Base-by-base conservation (phyloP, 2,888 invertebrate genomes). In the Perizoma affinitatum region DNA sequence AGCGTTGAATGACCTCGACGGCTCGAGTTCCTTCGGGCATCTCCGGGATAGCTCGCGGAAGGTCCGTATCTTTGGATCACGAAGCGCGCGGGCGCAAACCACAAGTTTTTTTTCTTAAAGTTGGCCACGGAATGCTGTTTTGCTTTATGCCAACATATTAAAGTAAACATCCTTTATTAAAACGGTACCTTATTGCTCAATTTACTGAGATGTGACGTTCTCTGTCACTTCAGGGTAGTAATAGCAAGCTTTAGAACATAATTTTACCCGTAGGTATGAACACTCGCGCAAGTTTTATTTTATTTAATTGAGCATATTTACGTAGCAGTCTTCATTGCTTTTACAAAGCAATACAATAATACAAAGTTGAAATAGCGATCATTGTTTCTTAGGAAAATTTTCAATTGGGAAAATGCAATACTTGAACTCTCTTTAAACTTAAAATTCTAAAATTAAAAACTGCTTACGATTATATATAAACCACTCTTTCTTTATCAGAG, bases 41-140 rank as follows among this genome's bases (percentile, higher is more conserved):
- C 82, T 81, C 83, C 88, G 88, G 75, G 72, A 65, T 64, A 65
- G 73, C 72, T 88, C 85, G 86, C 74, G 10, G 70, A 74, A 73
- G 78, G 78, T 68, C 73, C 81, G 84, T 90, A 89, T 89, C 89
- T 84, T 66, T 72, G 67, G 73, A 90, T 89, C 88, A 82, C 68
- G 75, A 70, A 78, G 78, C 81, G 82, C 82, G 83, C 86, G 72
- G 65, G 82, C 88, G 88, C 89, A 88, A 83, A 85, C 84, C 84
- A 75, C 71, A 70, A 61, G 72, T 69, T 68, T 65, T 67, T 71
- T 68, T 65, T 68, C 68, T 67, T 72, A 58, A 69, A 59, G 56
- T 71, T 69, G 53, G 56, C 66, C 60, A 56, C 64, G 73, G 80
- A 77, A 80, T 80, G 76, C 72, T 63, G 67, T 58, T 69, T 45